These are phyloP conservation scores for Cebidichthys violaceus DNA, from an alignment of 2,113 vertebrate species.

Conservation along the genomic window DNA sequence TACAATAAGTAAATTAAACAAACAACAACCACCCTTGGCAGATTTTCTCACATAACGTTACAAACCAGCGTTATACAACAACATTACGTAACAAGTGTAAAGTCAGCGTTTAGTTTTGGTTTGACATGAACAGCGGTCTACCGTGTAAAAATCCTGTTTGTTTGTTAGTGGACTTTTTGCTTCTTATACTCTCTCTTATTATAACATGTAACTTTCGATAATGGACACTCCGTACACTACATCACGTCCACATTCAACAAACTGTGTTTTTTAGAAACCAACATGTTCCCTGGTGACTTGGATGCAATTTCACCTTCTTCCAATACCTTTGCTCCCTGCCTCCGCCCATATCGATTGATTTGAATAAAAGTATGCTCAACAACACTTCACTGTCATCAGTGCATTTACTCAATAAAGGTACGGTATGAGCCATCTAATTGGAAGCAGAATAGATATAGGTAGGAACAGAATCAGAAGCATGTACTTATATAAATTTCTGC, in stretches of 20 bases:
- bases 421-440: background rate
- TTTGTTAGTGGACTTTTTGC: too few species aligned
- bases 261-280: too few species aligned
- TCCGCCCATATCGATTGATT: background rate
- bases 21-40: too few species aligned
- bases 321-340: constrained; percentile 13
- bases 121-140: too few species aligned
- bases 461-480: background rate
- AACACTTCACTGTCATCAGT: background rate
- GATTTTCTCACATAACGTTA: too few species aligned
- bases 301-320: background rate
- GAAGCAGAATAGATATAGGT: background rate
- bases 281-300: background rate
- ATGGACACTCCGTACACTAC: too few species aligned
- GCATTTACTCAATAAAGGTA: background rate
- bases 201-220: background rate
- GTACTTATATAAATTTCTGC: background rate
- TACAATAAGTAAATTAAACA: too few species aligned
- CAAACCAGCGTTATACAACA: too few species aligned
- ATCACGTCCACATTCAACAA: background rate
- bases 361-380: background rate
- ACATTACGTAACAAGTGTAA: too few species aligned
- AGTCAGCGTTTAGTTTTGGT: too few species aligned
- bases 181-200: background rate
- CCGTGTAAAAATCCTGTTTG: too few species aligned